Percentiles rank a stretch among this genome's conserved stretches.
phyloP scores from a whole-genome alignment of 2,113 vertebrate genomes.

The Pseudonaja textilis region DNA sequence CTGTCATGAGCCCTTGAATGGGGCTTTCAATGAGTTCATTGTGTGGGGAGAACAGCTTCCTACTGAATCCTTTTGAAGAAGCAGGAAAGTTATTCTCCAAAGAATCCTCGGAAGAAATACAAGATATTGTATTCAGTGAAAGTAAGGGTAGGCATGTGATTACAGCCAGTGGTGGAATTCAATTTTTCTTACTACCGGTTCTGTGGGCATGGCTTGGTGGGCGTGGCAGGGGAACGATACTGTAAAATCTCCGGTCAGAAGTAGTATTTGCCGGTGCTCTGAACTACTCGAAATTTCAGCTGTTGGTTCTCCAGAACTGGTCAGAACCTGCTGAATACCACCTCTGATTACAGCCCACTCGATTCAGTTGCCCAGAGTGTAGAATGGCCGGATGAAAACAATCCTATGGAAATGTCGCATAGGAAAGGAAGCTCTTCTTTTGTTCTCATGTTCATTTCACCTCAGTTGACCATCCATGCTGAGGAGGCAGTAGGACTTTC shows the following conservation, averaged over 20 bases:
- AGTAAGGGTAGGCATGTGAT: not conserved
- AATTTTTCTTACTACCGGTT: no score
- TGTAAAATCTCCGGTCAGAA: no score
- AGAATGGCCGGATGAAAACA: not conserved
- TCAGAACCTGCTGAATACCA: no score
- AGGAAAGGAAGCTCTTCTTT: not conserved
- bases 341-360: not conserved
- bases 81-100: not conserved
- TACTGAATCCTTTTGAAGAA: not conserved
- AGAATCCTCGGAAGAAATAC: not conserved
- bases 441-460: not conserved
- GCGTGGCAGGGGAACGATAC: no score
- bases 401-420: not conserved
- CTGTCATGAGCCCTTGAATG: not conserved
- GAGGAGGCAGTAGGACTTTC: not conserved
- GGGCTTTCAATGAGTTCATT: not conserved
- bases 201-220: no score
- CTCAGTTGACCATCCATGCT: not conserved
- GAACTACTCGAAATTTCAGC: no score
- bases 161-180: not conserved
- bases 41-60: not conserved
- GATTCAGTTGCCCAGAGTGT: not conserved
- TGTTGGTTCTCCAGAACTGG: no score
- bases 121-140: not conserved
- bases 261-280: no score